A percentile compares a stretch with the other conserved stretches of the same genome.
Evolutionary conservation across 2,113 vertebrate species (phyloP).

Genomic region (Hemiscyllium ocellatum): DNA sequence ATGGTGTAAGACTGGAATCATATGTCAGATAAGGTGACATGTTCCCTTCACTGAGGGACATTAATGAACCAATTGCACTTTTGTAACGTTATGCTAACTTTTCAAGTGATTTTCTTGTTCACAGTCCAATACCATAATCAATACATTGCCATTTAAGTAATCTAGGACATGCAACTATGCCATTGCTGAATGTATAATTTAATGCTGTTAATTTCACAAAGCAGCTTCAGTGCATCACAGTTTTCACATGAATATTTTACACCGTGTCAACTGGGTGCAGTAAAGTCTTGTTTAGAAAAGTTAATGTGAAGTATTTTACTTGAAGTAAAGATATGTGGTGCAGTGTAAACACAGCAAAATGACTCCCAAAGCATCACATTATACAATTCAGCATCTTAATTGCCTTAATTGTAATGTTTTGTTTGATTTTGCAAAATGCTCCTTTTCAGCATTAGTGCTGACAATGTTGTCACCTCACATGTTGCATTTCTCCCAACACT

Average conservation of each 20-base stretch:
- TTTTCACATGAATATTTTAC: conserved; percentile 27
- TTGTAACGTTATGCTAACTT: neutral
- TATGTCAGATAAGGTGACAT: neutral
- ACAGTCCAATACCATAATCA: neutral
- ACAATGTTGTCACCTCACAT: neutral
- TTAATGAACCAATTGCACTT: neutral
- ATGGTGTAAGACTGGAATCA: neutral
- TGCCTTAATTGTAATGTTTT: conserved; percentile 30
- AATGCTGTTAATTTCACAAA: conserved; percentile 21
- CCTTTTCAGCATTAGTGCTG: neutral
- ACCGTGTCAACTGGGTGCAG: conserved; percentile 6
- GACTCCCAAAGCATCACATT: conserved; percentile 14
- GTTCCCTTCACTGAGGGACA: neutral
- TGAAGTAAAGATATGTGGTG: neutral
- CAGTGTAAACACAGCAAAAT: conserved; percentile 22
- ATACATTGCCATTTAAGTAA: neutral
- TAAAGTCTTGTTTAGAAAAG: conserved; percentile 32
- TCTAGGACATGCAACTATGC: neutral
- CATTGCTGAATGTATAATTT: neutral
- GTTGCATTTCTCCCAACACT: neutral
- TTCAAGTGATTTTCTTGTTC: neutral
- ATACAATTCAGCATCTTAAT: conserved; percentile 3
- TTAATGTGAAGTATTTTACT: conserved; percentile 25
- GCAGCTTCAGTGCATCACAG: conserved; percentile 2
- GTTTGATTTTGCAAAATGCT: conserved; percentile 8